Evolutionary conservation across 2,113 vertebrate genomes (phyloP).

Genomic region (Forbesichthys agassizii): DNA sequence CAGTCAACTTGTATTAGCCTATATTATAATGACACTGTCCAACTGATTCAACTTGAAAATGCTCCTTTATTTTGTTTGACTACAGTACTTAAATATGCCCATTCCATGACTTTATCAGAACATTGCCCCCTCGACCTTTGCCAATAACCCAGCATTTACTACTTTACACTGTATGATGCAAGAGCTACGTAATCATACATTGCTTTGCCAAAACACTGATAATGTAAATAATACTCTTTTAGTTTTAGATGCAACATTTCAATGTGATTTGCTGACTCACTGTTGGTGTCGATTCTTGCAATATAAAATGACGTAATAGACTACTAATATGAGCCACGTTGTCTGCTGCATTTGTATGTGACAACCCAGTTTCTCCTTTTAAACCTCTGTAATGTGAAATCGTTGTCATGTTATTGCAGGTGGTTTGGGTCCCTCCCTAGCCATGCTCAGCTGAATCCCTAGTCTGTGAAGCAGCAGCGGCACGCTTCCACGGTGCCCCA

Average conservation of each 20-base stretch:
- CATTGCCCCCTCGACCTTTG: too few species aligned
- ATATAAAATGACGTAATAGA: not conserved
- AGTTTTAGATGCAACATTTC: too few species aligned
- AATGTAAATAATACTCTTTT: not conserved
- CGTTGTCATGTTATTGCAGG: conserved; percentile 69
- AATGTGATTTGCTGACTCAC: not conserved
- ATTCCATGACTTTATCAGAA: too few species aligned
- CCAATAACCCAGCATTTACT: too few species aligned
- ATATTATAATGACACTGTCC: too few species aligned
- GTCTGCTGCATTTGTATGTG: not conserved
- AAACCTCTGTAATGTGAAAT: not conserved
- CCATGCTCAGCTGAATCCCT: conserved; percentile 81
- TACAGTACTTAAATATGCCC: too few species aligned
- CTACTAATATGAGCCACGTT: not conserved
- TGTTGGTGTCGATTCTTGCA: not conserved
- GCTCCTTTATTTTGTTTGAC: too few species aligned
- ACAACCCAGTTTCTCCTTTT: not conserved
- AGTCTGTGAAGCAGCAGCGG: conserved; percentile 79
- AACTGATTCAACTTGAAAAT: too few species aligned
- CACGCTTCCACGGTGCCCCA: conserved; percentile 64
- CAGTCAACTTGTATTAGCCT: too few species aligned
- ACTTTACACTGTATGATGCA: too few species aligned
- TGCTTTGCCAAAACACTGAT: not conserved
- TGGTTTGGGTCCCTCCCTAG: conserved; percentile 79
- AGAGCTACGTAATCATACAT: too few species aligned